Evolutionary conservation across 1,140 invertebrate species (phyloP).

Genomic region (Apis florea): DNA sequence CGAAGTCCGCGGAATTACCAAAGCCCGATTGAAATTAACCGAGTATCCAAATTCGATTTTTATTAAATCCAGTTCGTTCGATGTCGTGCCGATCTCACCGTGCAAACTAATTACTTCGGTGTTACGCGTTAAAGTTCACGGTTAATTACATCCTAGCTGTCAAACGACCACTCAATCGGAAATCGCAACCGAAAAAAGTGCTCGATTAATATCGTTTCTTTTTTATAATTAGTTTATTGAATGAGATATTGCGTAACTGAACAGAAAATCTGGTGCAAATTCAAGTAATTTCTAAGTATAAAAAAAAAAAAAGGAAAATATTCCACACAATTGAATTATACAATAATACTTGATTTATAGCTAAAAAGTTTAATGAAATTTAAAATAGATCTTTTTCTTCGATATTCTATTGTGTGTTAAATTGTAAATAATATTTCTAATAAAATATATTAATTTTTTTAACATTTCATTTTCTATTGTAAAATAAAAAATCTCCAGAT

Average conservation of each 20-base stretch:
- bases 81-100: not conserved
- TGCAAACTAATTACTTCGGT: slow-evolving; percentile 38
- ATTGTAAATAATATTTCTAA: no score
- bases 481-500: no score
- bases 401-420: no score
- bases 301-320: no score
- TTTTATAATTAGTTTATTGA: not conserved
- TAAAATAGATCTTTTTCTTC: no score
- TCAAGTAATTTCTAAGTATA: no score
- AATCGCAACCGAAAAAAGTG: not conserved
- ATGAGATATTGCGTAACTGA: not conserved
- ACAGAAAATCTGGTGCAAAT: not conserved
- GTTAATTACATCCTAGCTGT: slow-evolving; percentile 18
- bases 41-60: slow-evolving; percentile 20
- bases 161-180: not conserved
- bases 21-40: slow-evolving; percentile 13
- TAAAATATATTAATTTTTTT: no score
- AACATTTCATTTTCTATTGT: no score
- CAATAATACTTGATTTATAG: no score
- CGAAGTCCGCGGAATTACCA: slow-evolving; percentile 10
- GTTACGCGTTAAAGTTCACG: slow-evolving; percentile 40
- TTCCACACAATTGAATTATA: no score
- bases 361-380: no score
- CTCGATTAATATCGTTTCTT: not conserved
- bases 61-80: not conserved